Base-by-base conservation (phyloP, 2,113 vertebrate genomes). In the Ailurus styani region DNA sequence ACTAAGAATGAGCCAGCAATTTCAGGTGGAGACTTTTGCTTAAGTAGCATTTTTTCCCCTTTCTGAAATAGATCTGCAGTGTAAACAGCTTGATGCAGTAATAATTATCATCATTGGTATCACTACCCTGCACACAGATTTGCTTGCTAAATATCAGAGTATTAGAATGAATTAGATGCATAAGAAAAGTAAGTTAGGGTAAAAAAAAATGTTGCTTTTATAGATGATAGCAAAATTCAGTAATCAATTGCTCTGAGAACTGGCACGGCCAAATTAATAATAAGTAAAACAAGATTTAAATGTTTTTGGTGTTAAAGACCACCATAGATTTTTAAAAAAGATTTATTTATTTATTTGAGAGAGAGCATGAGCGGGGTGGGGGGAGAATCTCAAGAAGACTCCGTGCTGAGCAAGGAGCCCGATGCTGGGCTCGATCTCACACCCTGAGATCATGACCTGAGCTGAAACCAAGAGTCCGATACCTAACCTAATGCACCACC, bases 81-180 rank as follows among this genome's bases (percentile, higher is more conserved):
- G 7, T n/a, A 15, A 45, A 84, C 31, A 2, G 42, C 15, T 66
- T 11, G 52, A 60, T 0, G 18, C 10, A 1, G 34, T 25, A 15
- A 4, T 14, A 18, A 18, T 20, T 27, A 27, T 7, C 14, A 17
- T 27, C 29, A 45, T 6, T 9, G 34, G 9, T 23, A 0, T 29
- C 4, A 9, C 64, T 31, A 0, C 9, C 2, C 31, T 0, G 0
- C 29, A 3, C 23, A 1, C 23, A 20, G 12, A 37, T 0, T 57
- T 60, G 31, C 31, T 37, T 9, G 42, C 90, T 62, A 37, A 31
- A 21, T 37, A 13, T 14, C 91, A 42, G 72, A 86, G 12, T 27
- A 18, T 25, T 52, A 42, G 27, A 23, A 23, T 0, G 0, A 4
- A 10, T 9, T 12, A 34, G 42, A 9, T 31, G 34, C 2, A 7